Conservation (phyloP, 2,797 vertebrate genomes). For the Aplochiton taeniatus region DNA sequence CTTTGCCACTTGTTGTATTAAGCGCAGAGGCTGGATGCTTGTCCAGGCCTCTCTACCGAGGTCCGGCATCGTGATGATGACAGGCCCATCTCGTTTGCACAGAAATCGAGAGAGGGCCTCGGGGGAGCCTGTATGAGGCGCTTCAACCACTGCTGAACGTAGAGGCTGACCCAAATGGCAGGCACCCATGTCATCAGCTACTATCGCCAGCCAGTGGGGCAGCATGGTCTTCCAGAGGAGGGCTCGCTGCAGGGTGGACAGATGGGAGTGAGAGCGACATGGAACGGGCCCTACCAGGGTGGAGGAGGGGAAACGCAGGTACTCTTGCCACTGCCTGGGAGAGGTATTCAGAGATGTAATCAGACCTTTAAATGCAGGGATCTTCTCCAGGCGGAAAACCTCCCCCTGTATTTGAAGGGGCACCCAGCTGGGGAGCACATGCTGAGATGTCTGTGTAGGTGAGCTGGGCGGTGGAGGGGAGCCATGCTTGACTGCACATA, state of each 20-base stretch:
- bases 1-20: conserved; percentile 69
- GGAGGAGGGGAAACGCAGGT: conserved; percentile 73
- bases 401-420: conserved; percentile 58
- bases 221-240: conserved; percentile 82
- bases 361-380: conserved; percentile 78
- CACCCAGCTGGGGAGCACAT: conserved; percentile 74
- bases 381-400: conserved; percentile 71
- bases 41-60: conserved; percentile 38
- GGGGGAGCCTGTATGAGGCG: conserved; percentile 39
- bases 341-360: conserved; percentile 68
- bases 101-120: conserved; percentile 52
- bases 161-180: conserved; percentile 62
- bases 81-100: conserved; percentile 61
- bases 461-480: neutral
- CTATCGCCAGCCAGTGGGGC: conserved; percentile 63
- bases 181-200: conserved; percentile 68
- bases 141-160: conserved; percentile 23
- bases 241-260: conserved; percentile 79
- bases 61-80: conserved; percentile 71
- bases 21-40: conserved; percentile 68
- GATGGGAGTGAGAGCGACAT: conserved; percentile 69
- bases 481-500: neutral
- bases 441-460: conserved; percentile 1
- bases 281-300: conserved; percentile 73
- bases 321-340: conserved; percentile 78